Conservation (phyloP, 2,888 invertebrate species). For the Globia sparganii region DNA sequence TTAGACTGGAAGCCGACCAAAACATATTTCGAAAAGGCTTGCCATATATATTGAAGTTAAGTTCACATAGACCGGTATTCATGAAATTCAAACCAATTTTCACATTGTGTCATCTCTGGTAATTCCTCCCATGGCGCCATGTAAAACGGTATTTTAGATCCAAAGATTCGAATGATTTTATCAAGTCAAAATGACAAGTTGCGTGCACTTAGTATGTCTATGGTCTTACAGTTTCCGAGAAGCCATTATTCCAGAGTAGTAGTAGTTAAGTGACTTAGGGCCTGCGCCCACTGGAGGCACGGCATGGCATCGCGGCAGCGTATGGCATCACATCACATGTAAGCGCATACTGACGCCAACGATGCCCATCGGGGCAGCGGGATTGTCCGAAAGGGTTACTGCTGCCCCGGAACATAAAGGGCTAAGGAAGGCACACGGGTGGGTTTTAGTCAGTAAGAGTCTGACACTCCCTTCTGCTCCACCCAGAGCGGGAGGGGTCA, state of each 20-base stretch:
- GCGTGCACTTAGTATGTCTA: conserved; percentile 31
- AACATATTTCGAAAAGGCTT: too few relatives aligned
- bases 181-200: conserved; percentile 13
- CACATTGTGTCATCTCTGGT: conserved; percentile 9
- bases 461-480: too few relatives aligned
- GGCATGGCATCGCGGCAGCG: neutral
- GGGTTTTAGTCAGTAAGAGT: too few relatives aligned
- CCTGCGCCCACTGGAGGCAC: neutral
- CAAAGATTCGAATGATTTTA: conserved; percentile 3
- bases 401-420: too few relatives aligned
- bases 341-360: too few relatives aligned
- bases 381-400: too few relatives aligned
- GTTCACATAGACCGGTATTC: conserved; percentile 11
- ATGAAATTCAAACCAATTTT: conserved; percentile 35
- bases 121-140: conserved; percentile 12
- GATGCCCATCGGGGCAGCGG: too few relatives aligned
- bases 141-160: conserved; percentile 5
- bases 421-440: too few relatives aligned
- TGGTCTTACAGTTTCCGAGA: conserved; percentile 38
- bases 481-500: too few relatives aligned
- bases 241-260: conserved; percentile 30
- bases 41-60: neutral
- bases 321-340: too few relatives aligned
- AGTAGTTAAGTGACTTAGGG: conserved; percentile 19
- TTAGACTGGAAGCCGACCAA: too few relatives aligned